Evolutionary conservation across 2,888 invertebrate species (phyloP).

Genomic region (Aquatica leii): DNA sequence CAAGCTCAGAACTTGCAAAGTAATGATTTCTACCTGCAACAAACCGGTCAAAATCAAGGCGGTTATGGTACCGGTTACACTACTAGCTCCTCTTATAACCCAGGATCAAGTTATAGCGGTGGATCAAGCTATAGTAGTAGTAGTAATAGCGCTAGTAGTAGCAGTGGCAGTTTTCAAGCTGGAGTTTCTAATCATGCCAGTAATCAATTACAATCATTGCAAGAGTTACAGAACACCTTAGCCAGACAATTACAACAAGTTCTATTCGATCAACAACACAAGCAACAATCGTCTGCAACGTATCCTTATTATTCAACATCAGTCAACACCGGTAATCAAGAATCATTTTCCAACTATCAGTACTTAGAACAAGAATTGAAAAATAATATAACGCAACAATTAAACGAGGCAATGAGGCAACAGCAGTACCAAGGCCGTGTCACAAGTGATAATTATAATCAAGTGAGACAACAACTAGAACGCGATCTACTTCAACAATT

Average conservation of each 20-base stretch:
- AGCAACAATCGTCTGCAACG: constrained; percentile 16
- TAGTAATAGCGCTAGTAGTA: neutral
- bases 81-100: neutral
- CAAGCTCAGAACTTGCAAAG: constrained; percentile 24
- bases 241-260: constrained; percentile 51
- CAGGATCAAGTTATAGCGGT: neutral
- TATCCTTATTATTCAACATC: constrained; percentile 2
- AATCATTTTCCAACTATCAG: constrained; percentile 40
- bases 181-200: neutral
- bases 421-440: constrained; percentile 47
- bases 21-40: constrained; percentile 28
- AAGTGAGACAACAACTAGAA: constrained; percentile 4
- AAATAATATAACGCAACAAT: constrained; percentile 52
- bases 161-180: neutral
- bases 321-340: constrained; percentile 12
- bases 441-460: neutral
- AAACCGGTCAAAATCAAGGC: constrained; percentile 14
- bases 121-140: neutral
- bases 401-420: constrained; percentile 51
- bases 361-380: constrained; percentile 53
- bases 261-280: constrained; percentile 40
- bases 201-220: neutral
- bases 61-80: neutral
- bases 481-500: constrained; percentile 4
- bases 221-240: constrained; percentile 50